phyloP scores from a whole-genome alignment of 2,113 vertebrate species.

The Steatornis caripensis region DNA sequence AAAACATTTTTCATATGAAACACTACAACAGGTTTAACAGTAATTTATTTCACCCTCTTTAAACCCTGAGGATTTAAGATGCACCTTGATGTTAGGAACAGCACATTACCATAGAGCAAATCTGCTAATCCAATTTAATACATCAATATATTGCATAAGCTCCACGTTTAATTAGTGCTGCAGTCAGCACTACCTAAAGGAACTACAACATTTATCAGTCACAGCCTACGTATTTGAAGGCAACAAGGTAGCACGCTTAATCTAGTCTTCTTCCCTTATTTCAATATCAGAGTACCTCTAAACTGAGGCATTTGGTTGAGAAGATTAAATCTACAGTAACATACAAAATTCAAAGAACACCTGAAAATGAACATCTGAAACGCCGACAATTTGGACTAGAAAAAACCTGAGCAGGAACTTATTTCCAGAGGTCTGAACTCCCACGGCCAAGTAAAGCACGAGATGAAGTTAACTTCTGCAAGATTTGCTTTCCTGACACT shows the following conservation, averaged over 20 bases:
- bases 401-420: not conserved
- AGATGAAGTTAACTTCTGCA: not conserved
- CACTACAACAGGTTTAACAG: conserved; percentile 12
- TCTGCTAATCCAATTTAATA: conserved; percentile 61
- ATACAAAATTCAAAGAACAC: not conserved
- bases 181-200: conserved; percentile 40
- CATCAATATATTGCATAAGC: conserved; percentile 29
- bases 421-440: not conserved
- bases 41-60: conserved; percentile 19
- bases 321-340: not conserved
- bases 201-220: conserved; percentile 11
- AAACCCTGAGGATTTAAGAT: conserved; percentile 18
- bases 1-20: conserved; percentile 37
- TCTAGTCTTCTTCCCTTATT: not conserved
- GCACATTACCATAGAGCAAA: conserved; percentile 42
- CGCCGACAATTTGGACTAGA: not conserved
- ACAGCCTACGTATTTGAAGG: not conserved
- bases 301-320: not conserved
- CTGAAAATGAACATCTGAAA: not conserved
- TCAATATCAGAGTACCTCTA: not conserved
- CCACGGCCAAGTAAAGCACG: not conserved
- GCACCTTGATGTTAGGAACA: conserved; percentile 8
- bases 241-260: not conserved
- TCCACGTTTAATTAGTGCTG: conserved; percentile 25
- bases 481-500: not conserved